Percentiles rank a stretch among this genome's conserved stretches.
These are phyloP conservation scores for Actinopyga echinites DNA, from an alignment of 53 echinoderm and acorn worm genomes.

Conservation along the genomic window DNA sequence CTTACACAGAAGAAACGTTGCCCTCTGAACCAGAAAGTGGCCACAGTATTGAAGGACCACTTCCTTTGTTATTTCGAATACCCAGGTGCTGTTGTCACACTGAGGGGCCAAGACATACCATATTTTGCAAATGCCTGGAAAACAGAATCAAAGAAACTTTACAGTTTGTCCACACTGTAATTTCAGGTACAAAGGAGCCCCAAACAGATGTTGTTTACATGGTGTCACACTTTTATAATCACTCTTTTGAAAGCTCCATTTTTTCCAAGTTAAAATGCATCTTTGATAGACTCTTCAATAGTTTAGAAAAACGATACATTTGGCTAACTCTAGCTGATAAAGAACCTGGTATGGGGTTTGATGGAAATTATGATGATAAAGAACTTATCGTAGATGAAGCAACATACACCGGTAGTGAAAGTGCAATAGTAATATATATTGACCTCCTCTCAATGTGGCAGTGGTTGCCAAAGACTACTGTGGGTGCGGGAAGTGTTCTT, in stretches of 20 bases:
- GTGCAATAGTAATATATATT: not conserved
- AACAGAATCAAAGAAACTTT: too few species aligned
- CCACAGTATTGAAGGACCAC: too few species aligned
- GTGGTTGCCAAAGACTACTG: not conserved
- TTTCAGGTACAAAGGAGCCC: too few species aligned
- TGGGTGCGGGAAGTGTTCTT: not conserved
- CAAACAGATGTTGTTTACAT: not conserved
- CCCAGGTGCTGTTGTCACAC: too few species aligned
- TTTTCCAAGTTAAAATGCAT: not conserved
- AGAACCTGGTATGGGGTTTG: too few species aligned
- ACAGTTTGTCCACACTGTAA: too few species aligned
- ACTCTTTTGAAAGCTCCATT: not conserved
- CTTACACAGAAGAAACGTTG: not conserved
- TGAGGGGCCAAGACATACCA: too few species aligned
- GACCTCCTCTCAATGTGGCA: constrained; percentile 4
- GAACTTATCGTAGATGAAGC: constrained; percentile 1
- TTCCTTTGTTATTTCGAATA: too few species aligned
- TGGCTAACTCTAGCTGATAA: too few species aligned
- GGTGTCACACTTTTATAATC: not conserved
- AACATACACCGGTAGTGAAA: not conserved
- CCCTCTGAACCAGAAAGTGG: too few species aligned
- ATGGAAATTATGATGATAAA: not conserved
- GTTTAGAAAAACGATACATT: too few species aligned
- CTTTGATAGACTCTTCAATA: not conserved
- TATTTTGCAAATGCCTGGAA: too few species aligned